A percentile compares a stretch with the other conserved stretches of the same genome.
phyloP scores from a whole-genome alignment of 2,797 vertebrate genomes.

The Rhinichthys osculus region DNA sequence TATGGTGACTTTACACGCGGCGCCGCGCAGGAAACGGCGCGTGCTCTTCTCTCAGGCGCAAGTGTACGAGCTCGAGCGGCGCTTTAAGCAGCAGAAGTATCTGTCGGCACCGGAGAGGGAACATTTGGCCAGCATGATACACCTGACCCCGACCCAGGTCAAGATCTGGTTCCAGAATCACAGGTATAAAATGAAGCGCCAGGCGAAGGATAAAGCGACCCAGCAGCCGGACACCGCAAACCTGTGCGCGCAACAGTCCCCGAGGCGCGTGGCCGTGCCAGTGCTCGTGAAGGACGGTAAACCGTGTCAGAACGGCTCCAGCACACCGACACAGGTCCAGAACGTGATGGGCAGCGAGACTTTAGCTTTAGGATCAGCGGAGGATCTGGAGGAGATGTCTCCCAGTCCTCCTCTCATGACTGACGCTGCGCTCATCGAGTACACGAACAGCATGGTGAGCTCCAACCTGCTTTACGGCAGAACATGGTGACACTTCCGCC shows the following conservation, averaged over 20 bases:
- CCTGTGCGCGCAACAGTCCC: slow-evolving; percentile 73
- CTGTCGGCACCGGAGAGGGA: slow-evolving; percentile 93
- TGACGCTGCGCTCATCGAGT: slow-evolving; percentile 87
- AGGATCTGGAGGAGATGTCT: slow-evolving; percentile 85
- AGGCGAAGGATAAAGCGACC: slow-evolving; percentile 88
- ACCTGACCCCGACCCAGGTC: slow-evolving; percentile 93
- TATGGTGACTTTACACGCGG: slow-evolving; percentile 83
- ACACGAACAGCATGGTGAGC: slow-evolving; percentile 84
- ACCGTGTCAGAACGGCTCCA: slow-evolving; percentile 79
- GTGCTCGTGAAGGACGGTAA: slow-evolving; percentile 87
- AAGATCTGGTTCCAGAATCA: slow-evolving; percentile 99
- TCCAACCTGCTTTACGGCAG: slow-evolving; percentile 91
- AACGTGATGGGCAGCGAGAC: slow-evolving; percentile 58
- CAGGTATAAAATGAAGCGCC: slow-evolving; percentile 94
- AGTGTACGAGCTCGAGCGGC: slow-evolving; percentile 90
- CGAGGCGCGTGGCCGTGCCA: slow-evolving; percentile 80
- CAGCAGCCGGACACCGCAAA: slow-evolving; percentile 76
- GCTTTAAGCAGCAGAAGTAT: slow-evolving; percentile 92
- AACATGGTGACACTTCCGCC: slow-evolving; percentile 83
- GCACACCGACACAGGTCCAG: slow-evolving; percentile 68
- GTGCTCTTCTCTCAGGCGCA: slow-evolving; percentile 95
- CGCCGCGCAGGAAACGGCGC: slow-evolving; percentile 87
- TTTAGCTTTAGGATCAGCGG: slow-evolving; percentile 66
- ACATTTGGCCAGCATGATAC: slow-evolving; percentile 91
- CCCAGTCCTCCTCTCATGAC: slow-evolving; percentile 87